Percentiles rank a stretch among this genome's conserved stretches.
Conservation (phyloP, 2,888 invertebrate genomes). For the Leptura quadrifasciata region DNA sequence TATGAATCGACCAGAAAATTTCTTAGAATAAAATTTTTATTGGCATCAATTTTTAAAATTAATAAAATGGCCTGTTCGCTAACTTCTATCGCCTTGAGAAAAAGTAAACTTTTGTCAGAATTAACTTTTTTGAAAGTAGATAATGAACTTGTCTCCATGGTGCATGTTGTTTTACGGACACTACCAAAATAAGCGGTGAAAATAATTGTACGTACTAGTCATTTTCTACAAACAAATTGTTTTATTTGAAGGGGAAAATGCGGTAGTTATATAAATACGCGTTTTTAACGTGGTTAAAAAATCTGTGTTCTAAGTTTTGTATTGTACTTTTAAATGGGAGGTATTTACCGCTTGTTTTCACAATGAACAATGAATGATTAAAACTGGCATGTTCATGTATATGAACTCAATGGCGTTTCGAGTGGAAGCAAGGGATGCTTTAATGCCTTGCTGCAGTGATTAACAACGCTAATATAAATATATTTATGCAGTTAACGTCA, state of each 20-base stretch:
- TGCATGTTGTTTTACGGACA: too few species aligned
- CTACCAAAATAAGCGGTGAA: neutral
- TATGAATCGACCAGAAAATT: too few species aligned
- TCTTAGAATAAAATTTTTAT: too few species aligned
- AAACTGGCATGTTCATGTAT: slow-evolving; percentile 19
- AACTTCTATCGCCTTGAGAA: too few species aligned
- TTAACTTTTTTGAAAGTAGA: too few species aligned
- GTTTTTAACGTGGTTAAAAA: slow-evolving; percentile 13
- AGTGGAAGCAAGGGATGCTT: neutral
- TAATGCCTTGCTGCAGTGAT: neutral
- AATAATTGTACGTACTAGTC: neutral
- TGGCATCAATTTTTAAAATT: too few species aligned
- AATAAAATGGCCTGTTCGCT: too few species aligned
- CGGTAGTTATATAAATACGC: neutral
- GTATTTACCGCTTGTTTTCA: slow-evolving; percentile 29
- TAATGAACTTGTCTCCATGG: too few species aligned
- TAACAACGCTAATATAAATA: neutral
- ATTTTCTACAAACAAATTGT: neutral
- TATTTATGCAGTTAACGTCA: neutral
- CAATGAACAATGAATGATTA: slow-evolving; percentile 25
- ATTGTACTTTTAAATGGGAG: slow-evolving; percentile 15
- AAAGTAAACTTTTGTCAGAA: too few species aligned
- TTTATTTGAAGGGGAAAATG: neutral
- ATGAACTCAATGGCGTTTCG: slow-evolving; percentile 11
- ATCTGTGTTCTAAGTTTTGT: slow-evolving; percentile 18